Conservation (phyloP, 2,113 vertebrate species). For the Heliornis fulica region DNA sequence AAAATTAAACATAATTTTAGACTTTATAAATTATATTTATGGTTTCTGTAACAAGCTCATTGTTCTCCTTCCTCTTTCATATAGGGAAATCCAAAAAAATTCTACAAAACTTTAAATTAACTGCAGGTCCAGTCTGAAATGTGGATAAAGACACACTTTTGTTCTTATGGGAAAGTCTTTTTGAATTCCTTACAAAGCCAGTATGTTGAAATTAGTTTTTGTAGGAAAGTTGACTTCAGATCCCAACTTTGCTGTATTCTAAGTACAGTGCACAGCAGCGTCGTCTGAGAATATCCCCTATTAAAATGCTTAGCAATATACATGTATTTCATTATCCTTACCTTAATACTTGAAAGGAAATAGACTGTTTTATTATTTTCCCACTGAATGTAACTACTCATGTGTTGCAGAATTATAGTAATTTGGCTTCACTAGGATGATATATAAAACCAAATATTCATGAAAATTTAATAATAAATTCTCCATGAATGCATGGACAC, state of each 20-base stretch:
- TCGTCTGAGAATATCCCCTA: neutral
- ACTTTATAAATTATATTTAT: neutral
- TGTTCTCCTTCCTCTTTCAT: neutral
- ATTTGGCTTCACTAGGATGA: neutral
- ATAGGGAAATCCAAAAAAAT: neutral
- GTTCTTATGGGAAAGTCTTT: neutral
- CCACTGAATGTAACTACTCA: neutral
- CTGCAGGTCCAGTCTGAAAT: neutral
- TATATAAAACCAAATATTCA: neutral
- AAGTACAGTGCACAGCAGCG: neutral
- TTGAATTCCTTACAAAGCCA: neutral
- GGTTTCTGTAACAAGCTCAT: neutral
- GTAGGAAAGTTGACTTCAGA: neutral
- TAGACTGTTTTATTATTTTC: neutral
- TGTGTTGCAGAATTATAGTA: neutral
- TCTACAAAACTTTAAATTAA: neutral
- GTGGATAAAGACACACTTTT: neutral
- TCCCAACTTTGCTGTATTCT: neutral
- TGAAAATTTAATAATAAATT: neutral
- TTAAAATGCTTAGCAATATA: neutral
- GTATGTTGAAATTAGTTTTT: neutral
- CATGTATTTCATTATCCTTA: neutral
- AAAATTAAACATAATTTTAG: neutral
- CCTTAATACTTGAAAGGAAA: neutral
- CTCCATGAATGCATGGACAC: neutral